Conservation (phyloP, 2,888 invertebrate genomes). For the Philereme vetulata region DNA sequence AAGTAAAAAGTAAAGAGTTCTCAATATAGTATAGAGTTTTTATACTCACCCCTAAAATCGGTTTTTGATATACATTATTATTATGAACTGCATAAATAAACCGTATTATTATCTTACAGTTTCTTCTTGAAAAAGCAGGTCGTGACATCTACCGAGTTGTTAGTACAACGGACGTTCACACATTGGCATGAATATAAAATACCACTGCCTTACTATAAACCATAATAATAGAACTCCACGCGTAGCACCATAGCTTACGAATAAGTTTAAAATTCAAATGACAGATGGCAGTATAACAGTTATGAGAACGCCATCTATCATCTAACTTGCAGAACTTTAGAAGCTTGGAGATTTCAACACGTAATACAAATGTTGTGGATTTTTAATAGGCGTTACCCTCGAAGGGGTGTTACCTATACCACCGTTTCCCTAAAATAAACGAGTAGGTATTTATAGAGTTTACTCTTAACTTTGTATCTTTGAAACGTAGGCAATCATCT, state of each 20-base stretch:
- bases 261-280: slow-evolving; percentile 9
- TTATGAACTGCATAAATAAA: too few species aligned
- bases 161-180: not conserved
- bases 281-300: slow-evolving; percentile 50
- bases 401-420: slow-evolving; percentile 59
- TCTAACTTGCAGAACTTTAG: slow-evolving; percentile 21
- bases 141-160: slow-evolving; percentile 15
- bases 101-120: not conserved
- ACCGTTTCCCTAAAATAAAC: slow-evolving; percentile 45
- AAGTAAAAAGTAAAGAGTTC: too few species aligned
- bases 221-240: not conserved
- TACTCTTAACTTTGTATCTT: not conserved
- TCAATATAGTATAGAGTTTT: too few species aligned
- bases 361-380: slow-evolving; percentile 29
- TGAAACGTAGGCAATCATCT: not conserved
- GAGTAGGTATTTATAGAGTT: slow-evolving; percentile 47
- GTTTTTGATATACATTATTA: too few species aligned
- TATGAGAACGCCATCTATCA: slow-evolving; percentile 54
- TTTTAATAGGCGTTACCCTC: slow-evolving; percentile 57
- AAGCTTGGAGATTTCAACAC: slow-evolving; percentile 20
- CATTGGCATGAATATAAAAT: not conserved
- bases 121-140: not conserved
- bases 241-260: not conserved
- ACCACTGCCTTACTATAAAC: not conserved
- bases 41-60: too few species aligned